phyloP scores from a whole-genome alignment of 2,888 invertebrate species.

The Teleiodes luculella region DNA sequence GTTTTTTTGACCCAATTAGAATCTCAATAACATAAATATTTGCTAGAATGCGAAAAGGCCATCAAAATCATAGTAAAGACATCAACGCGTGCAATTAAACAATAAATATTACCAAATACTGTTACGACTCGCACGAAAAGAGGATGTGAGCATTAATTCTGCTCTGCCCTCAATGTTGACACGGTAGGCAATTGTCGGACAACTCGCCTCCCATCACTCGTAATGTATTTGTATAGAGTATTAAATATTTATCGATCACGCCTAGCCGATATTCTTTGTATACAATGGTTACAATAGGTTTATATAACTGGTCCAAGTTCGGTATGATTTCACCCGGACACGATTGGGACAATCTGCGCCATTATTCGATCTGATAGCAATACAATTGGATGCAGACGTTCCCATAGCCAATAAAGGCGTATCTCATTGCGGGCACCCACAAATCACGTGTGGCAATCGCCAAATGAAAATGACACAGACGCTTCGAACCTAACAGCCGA shows the following conservation, averaged over 20 bases:
- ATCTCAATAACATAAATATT: not conserved
- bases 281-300: constrained; percentile 30
- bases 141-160: not conserved
- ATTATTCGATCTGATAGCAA: constrained; percentile 30
- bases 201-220: constrained; percentile 13
- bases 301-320: constrained; percentile 36
- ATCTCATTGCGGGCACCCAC: constrained; percentile 31
- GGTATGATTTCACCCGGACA: constrained; percentile 34
- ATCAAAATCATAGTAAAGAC: not conserved
- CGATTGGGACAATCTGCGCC: constrained; percentile 30
- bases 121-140: not conserved
- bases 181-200: constrained; percentile 10
- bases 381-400: constrained; percentile 35
- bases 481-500: not conserved
- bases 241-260: constrained; percentile 43
- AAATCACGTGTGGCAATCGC: constrained; percentile 38
- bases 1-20: no score
- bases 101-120: not conserved
- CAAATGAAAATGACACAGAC: constrained; percentile 22
- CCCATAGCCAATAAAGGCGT: constrained; percentile 47
- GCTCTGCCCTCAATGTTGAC: constrained; percentile 6
- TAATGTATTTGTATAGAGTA: constrained; percentile 25
- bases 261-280: constrained; percentile 33
- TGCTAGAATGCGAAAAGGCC: not conserved
- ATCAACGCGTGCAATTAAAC: not conserved